Evolutionary conservation across 2,888 invertebrate genomes (phyloP).

Genomic region (Drosophila flavopinicola): DNA sequence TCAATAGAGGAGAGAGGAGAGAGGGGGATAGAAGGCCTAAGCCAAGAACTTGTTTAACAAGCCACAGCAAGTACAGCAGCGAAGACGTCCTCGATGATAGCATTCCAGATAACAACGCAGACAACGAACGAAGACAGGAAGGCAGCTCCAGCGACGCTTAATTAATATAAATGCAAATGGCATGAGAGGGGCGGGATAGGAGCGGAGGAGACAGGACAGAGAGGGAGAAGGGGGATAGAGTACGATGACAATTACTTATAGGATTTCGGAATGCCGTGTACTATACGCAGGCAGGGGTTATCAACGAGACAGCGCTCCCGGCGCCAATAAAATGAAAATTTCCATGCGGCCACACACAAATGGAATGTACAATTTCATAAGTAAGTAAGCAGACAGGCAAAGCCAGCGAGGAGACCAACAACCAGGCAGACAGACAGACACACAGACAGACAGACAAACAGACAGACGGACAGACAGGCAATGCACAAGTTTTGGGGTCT

Average conservation of each 20-base stretch:
- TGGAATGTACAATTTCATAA: conserved; percentile 70
- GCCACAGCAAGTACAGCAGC: conserved; percentile 56
- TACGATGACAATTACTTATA: conserved; percentile 77
- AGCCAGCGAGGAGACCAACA: background rate
- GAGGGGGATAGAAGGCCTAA: conserved; percentile 46
- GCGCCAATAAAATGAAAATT: conserved; percentile 80
- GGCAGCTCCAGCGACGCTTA: conserved; percentile 75
- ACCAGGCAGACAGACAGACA: background rate
- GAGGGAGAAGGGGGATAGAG: conserved; percentile 38
- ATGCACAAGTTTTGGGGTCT: conserved; percentile 34
- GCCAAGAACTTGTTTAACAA: conserved; percentile 71
- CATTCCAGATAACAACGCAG: conserved; percentile 70
- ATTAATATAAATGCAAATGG: conserved; percentile 75
- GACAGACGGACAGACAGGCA: conserved; percentile 8
- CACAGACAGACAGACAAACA: conserved; percentile 10
- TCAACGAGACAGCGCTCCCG: conserved; percentile 71
- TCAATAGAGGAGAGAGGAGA: background rate
- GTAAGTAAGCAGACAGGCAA: conserved; percentile 35
- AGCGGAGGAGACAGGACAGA: background rate
- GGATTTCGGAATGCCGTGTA: conserved; percentile 72
- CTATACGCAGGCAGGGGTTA: conserved; percentile 29
- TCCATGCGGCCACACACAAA: conserved; percentile 65
- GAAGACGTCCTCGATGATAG: conserved; percentile 72
- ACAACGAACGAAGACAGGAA: conserved; percentile 69
- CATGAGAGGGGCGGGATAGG: conserved; percentile 6